A percentile compares a stretch with the other conserved stretches of the same genome.
Evolutionary conservation across 2,797 vertebrate species (phyloP).

Genomic region (Meda fulgida): DNA sequence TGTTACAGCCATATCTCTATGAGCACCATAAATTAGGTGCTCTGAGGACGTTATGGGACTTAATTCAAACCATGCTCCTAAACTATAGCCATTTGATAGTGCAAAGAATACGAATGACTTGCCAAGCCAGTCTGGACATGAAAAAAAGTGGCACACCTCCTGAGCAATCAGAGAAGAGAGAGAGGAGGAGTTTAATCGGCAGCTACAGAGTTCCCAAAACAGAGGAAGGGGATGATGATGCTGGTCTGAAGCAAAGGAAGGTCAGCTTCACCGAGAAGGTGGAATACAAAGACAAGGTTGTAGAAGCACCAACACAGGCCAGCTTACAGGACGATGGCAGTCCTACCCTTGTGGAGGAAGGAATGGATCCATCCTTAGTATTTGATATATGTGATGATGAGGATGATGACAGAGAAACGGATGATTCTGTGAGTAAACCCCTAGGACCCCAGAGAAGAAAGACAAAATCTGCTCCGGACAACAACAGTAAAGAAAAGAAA

Average conservation of each 20-base stretch:
- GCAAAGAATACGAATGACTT: conserved; percentile 72
- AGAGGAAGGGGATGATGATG: conserved; percentile 74
- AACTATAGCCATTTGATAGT: conserved; percentile 72
- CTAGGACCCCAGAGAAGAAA: conserved; percentile 70
- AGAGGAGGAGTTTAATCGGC: conserved; percentile 82
- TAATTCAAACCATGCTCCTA: conserved; percentile 76
- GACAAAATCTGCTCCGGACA: conserved; percentile 63
- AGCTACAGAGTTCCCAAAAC: conserved; percentile 83
- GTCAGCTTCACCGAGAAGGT: conserved; percentile 94
- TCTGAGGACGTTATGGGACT: conserved; percentile 81
- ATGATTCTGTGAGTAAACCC: conserved; percentile 85
- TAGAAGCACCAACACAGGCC: conserved; percentile 72
- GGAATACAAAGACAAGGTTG: conserved; percentile 76
- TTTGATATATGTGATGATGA: conserved; percentile 92
- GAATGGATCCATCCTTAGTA: conserved; percentile 87
- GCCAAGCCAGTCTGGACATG: conserved; percentile 46
- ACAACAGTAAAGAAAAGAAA: conserved; percentile 73
- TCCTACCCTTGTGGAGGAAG: conserved; percentile 95
- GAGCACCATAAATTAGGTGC: conserved; percentile 87
- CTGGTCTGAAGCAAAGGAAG: conserved; percentile 90
- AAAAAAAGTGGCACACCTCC: conserved; percentile 25
- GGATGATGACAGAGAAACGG: conserved; percentile 84
- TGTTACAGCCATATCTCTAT: conserved; percentile 94
- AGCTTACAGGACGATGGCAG: conserved; percentile 93
- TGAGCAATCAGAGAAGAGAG: conserved; percentile 66